A percentile compares a stretch with the other conserved stretches of the same genome.
Evolutionary conservation across 2,113 vertebrate genomes (phyloP).

Genomic region (Dipodomys merriami): DNA sequence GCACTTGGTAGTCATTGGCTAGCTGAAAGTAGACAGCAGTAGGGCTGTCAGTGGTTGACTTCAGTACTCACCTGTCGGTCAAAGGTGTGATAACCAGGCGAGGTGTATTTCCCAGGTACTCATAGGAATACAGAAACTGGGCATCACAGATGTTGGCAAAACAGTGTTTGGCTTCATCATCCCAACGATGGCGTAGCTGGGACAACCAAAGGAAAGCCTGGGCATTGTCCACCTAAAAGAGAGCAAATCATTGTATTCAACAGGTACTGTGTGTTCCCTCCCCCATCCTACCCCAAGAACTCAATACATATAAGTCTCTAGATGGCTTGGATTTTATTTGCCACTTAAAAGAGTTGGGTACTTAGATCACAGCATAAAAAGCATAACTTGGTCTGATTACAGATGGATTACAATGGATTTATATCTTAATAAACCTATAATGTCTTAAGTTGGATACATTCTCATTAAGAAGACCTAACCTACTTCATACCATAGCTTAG

Average conservation of each 20-base stretch:
- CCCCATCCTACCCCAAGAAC: too few relatives aligned
- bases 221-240: constrained; percentile 91
- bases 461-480: neutral
- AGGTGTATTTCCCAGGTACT: constrained; percentile 97
- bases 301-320: neutral
- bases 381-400: neutral
- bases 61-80: constrained; percentile 92
- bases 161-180: constrained; percentile 92
- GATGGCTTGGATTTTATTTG: neutral
- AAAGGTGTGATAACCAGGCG: constrained; percentile 97
- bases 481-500: neutral
- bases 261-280: neutral
- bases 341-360: neutral
- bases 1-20: rapidly evolving
- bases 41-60: neutral
- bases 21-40: neutral
- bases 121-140: constrained; percentile 95
- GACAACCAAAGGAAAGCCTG: constrained; percentile 97
- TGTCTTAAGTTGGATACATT: neutral
- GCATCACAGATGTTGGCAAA: constrained; percentile 97
- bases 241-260: neutral
- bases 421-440: neutral
- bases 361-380: neutral
- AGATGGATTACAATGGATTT: neutral
- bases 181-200: constrained; percentile 95